Evolutionary conservation across 2,888 invertebrate species (phyloP).

Genomic region (Liposcelis brunnea): DNA sequence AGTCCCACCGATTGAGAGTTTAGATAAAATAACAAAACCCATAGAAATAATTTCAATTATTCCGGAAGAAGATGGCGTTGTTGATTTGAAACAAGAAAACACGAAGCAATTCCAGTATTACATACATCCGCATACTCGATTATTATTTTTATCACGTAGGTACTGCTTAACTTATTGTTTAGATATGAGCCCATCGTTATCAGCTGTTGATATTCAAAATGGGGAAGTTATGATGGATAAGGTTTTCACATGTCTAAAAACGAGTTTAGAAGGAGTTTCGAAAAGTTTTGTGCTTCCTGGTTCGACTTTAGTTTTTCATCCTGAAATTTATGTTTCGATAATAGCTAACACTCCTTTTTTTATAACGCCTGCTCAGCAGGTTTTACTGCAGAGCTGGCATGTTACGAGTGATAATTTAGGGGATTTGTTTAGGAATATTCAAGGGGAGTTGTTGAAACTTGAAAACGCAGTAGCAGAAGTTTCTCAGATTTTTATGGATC

Average conservation of each 20-base stretch:
- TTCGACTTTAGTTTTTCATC: constrained; percentile 38
- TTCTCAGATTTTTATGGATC: constrained; percentile 34
- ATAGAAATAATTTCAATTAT: constrained; percentile 42
- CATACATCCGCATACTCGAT: constrained; percentile 36
- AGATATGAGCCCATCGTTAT: constrained; percentile 60
- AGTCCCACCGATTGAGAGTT: constrained; percentile 24
- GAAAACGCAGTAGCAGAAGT: constrained; percentile 41
- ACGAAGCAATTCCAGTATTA: constrained; percentile 31
- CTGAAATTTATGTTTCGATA: constrained; percentile 53
- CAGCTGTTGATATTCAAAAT: constrained; percentile 43
- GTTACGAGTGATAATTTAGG: constrained; percentile 40
- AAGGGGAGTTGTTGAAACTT: constrained; percentile 37
- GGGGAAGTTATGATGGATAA: constrained; percentile 43
- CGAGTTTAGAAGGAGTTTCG: constrained; percentile 36
- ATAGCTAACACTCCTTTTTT: constrained; percentile 61
- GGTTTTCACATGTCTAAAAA: constrained; percentile 35
- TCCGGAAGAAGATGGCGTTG: constrained; percentile 31
- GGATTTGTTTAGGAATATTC: constrained; percentile 36
- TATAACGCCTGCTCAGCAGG: constrained; percentile 50
- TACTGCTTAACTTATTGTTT: constrained; percentile 58
- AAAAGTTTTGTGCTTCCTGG: constrained; percentile 48
- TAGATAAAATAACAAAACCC: neutral
- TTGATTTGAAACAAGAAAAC: constrained; percentile 31
- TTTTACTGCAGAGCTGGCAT: constrained; percentile 50
- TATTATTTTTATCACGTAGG: constrained; percentile 49